Evolutionary conservation across 1,140 invertebrate genomes (phyloP).

Genomic region (Aradophagus sp.): DNA sequence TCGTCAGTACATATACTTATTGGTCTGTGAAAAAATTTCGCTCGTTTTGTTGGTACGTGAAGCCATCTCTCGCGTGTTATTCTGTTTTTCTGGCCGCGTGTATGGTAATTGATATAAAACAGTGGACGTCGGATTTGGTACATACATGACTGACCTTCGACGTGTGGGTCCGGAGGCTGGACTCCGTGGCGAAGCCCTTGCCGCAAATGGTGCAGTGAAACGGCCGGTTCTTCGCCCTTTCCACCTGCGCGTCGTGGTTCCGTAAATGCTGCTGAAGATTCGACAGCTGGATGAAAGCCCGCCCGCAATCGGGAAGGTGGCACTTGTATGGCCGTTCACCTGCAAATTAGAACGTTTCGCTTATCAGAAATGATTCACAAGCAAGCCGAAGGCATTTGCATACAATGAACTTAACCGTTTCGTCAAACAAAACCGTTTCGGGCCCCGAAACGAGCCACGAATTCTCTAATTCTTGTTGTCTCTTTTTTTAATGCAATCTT

Average conservation of each 20-base stretch:
- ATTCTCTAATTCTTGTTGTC: slow-evolving; percentile 20
- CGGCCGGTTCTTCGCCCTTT: slow-evolving; percentile 94
- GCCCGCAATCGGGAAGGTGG: slow-evolving; percentile 94
- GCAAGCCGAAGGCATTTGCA: slow-evolving; percentile 22
- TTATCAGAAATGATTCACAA: slow-evolving; percentile 51
- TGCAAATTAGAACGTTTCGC: slow-evolving; percentile 76
- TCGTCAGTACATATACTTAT: no score
- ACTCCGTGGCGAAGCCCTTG: slow-evolving; percentile 96
- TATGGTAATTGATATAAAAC: slow-evolving; percentile 55
- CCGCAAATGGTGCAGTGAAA: slow-evolving; percentile 98
- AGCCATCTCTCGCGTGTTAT: slow-evolving; percentile 58
- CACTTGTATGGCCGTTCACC: slow-evolving; percentile 98
- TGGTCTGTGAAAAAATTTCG: no score
- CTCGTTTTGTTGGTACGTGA: slow-evolving; percentile 43
- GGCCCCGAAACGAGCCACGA: slow-evolving; percentile 9
- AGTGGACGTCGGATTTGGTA: slow-evolving; percentile 76
- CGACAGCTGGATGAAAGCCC: slow-evolving; percentile 97
- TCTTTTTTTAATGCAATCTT: no score
- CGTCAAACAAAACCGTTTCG: slow-evolving; percentile 23
- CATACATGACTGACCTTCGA: slow-evolving; percentile 93
- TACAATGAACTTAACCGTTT: slow-evolving; percentile 50
- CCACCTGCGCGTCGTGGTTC: slow-evolving; percentile 96
- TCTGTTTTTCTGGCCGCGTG: slow-evolving; percentile 61
- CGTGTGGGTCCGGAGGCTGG: slow-evolving; percentile 94
- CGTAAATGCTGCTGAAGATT: slow-evolving; percentile 97